A percentile compares a stretch with the other conserved stretches of the same genome.
Conservation (phyloP, 1,140 invertebrate species). For the Phenacoccus solenopsis region DNA sequence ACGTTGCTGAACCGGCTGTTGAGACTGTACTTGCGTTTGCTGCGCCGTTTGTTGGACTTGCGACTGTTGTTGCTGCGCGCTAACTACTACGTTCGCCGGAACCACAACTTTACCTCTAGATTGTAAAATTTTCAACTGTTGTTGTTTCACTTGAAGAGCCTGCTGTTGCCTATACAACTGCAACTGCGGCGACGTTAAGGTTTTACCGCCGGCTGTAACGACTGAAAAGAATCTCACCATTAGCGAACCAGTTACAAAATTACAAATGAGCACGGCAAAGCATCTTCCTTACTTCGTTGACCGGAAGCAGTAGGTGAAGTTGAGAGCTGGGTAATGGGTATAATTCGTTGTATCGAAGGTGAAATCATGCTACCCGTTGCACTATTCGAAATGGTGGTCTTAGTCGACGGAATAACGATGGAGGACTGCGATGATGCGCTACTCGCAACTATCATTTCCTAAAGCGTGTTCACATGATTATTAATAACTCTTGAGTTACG, state of each 20-base stretch:
- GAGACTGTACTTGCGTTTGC: constrained; percentile 7
- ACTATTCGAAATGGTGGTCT: neutral
- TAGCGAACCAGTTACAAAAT: neutral
- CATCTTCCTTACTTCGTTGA: neutral
- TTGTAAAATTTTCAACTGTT: constrained; percentile 34
- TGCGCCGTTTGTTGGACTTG: constrained; percentile 13
- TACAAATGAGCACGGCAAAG: neutral
- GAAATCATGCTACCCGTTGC: neutral
- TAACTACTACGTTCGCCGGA: constrained; percentile 34
- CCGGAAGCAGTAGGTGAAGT: neutral
- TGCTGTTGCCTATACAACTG: constrained; percentile 39
- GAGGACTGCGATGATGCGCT: neutral
- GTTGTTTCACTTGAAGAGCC: constrained; percentile 33
- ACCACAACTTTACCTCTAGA: constrained; percentile 32
- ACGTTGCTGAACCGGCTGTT: neutral
- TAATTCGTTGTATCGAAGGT: neutral
- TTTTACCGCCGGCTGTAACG: constrained; percentile 35
- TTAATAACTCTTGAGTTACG: neutral
- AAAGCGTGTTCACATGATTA: neutral
- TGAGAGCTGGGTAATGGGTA: neutral
- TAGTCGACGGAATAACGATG: neutral
- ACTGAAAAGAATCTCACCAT: constrained; percentile 22
- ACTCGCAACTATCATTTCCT: neutral
- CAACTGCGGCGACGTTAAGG: constrained; percentile 40
- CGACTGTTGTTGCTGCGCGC: constrained; percentile 30